Base-by-base conservation (phyloP, 1,140 invertebrate species). In the Aphis craccivora region DNA sequence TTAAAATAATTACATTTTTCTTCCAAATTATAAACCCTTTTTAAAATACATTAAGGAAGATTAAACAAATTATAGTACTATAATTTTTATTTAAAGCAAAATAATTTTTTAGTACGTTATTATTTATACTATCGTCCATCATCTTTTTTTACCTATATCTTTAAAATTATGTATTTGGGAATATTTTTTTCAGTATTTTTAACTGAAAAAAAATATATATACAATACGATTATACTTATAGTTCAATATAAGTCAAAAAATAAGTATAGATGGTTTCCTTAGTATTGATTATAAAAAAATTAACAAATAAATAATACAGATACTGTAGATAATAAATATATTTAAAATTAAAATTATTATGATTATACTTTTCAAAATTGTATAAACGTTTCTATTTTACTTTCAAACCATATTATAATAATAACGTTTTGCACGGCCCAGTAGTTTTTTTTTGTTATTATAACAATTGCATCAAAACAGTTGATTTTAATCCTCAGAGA, bases 401-500 rank as follows among this genome's bases (percentile, higher is more conserved):
- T 90, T 90, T 90, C 88, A 90, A 40, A 55, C 35, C 53, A 40
- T 90, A 60, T 67, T 45, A 67, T 25, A n/a, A 60, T 90, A 90
- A 90, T 90, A 90, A 90, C 40, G 53, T 90, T 90, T 90, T 90
- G 88, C 51, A 90, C 88, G 55, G 55, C 55, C 89, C 89, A 67
- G 67, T 67, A 90, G 55, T 40, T 90, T 67, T 89, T 90, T 67
- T n/a, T 25, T 43, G 53, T 14, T 90, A 67, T 67, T 90, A 90
- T 90, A 90, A 67, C 37, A 60, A 90, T 90, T 90, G 25, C 55
- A 60, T 90, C 55, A 43, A 90, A 90, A 37, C 45, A 67, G 53
- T 90, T 90, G 6, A 35, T 35, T 89, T 37, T 11, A 53, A 67
- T 67, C 25, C 89, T n/a, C 55, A 20, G 37, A 90, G 89, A 90